Percentiles rank a stretch among this genome's conserved stretches.
These are phyloP conservation scores for Chiloscyllium plagiosum DNA, from an alignment of 2,113 vertebrate genomes.

Conservation along the genomic window DNA sequence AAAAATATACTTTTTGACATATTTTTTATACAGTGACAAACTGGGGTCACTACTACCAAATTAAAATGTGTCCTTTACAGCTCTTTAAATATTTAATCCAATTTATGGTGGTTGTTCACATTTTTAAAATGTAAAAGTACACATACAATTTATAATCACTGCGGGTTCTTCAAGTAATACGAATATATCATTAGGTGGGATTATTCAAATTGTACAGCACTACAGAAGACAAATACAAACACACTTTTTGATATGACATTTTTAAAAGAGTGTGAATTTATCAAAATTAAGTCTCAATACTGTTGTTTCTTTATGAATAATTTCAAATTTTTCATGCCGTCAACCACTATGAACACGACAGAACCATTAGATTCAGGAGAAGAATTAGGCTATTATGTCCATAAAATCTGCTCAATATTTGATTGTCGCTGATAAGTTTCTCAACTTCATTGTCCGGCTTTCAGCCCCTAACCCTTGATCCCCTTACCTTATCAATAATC, in stretches of 20 bases:
- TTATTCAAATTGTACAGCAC: background rate
- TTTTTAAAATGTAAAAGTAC: background rate
- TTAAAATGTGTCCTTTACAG: background rate
- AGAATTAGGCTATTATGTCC: no score
- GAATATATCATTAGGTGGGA: background rate
- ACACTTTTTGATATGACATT: background rate
- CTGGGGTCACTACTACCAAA: no score
- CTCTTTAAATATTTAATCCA: background rate
- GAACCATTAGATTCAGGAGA: no score
- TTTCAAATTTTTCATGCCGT: background rate
- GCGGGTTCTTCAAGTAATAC: background rate
- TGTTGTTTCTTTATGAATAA: background rate
- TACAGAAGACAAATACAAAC: background rate
- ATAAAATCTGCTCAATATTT: no score
- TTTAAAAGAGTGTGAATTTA: background rate
- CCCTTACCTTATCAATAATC: no score
- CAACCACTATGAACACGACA: background rate
- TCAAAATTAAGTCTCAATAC: background rate
- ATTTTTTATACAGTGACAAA: no score
- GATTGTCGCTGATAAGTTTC: no score
- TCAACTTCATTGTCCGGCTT: no score
- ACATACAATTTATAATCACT: background rate
- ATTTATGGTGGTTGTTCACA: background rate
- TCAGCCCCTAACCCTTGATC: no score
- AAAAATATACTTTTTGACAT: background rate